Base-by-base conservation (phyloP, 2,888 invertebrate species). In the Drosophila lacicola region DNA sequence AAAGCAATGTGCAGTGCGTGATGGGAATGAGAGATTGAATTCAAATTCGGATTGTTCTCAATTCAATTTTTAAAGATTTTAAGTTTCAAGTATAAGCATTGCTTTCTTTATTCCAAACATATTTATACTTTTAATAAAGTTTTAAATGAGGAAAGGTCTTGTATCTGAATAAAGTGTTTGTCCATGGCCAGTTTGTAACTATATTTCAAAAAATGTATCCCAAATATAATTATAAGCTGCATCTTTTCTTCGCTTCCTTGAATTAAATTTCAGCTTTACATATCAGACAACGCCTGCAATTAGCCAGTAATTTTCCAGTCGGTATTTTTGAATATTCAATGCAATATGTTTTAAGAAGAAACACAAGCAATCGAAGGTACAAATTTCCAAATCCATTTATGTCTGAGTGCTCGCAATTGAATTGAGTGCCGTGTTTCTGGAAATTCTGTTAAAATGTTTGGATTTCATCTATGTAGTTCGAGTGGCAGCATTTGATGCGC, bases 391-490 rank as follows among this genome's bases (percentile, higher is more conserved):
- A 33, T 21, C 34, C 19, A 41, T 47, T 29, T 46, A 10, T 10
- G 37, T 34, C 44, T 51, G 29, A 69, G 69, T 69, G 60, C 37
- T 33, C 45, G 29, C 29, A 10, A 29, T 44, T 13, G 47, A 49
- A 63, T 70, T 62, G 71, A 70, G 60, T 61, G 68, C 51, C 50
- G 36, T 55, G 49, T 55, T 63, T 41, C 34, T 42, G n/a, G 21
- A 54, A 73, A 62, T 60, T 14, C 8, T 45, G 21, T 39, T 49
- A 25, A 41, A 70, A 47, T 61, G 60, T 50, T 57, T 58, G 14
- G 60, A 55, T 55, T 54, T 44, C 42, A 34, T 42, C 42, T 36
- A 8, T 19, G 25, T 19, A 39, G 19, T n/a, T 62, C 39, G 54
- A 60, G 56, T 47, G 67, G 53, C n/a, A 19, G 47, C 61, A 36